These are phyloP conservation scores for Hippocampus mohnikei DNA, from an alignment of 2,113 vertebrate species.

Conservation along the genomic window DNA sequence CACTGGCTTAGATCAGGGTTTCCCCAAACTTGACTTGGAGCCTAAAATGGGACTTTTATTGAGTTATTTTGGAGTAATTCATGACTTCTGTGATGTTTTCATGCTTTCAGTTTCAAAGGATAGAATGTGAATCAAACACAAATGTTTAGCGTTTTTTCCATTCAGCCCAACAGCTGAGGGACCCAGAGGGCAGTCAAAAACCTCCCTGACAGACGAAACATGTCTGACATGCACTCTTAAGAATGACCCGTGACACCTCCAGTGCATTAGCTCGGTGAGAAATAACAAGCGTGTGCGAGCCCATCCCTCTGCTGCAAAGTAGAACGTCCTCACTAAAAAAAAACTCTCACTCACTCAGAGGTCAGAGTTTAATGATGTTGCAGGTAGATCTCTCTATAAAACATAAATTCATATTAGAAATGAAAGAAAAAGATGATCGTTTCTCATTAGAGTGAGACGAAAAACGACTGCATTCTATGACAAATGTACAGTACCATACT, in stretches of 20 bases:
- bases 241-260: conserved; percentile 24
- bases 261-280: conserved; percentile 25
- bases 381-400: too few species aligned
- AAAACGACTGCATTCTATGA: too few species aligned
- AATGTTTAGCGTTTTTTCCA: neutral
- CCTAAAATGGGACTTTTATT: neutral
- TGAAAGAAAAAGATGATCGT: too few species aligned
- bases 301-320: neutral
- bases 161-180: neutral
- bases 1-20: neutral
- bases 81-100: neutral
- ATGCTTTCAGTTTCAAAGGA: neutral
- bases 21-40: neutral
- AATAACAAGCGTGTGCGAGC: conserved; percentile 20
- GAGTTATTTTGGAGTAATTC: neutral
- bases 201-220: conserved; percentile 23
- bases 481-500: too few species aligned
- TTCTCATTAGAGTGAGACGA: too few species aligned
- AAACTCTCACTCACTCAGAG: conserved; percentile 27
- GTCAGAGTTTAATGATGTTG: neutral
- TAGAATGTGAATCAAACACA: neutral
- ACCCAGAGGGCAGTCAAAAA: conserved; percentile 15
- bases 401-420: too few species aligned
- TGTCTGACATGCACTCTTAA: conserved; percentile 32
- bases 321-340: neutral